Evolutionary conservation across 2,888 invertebrate genomes (phyloP), one percentile per base, ranked within the genome.

Genomic region (Smittia sp.): DNA sequence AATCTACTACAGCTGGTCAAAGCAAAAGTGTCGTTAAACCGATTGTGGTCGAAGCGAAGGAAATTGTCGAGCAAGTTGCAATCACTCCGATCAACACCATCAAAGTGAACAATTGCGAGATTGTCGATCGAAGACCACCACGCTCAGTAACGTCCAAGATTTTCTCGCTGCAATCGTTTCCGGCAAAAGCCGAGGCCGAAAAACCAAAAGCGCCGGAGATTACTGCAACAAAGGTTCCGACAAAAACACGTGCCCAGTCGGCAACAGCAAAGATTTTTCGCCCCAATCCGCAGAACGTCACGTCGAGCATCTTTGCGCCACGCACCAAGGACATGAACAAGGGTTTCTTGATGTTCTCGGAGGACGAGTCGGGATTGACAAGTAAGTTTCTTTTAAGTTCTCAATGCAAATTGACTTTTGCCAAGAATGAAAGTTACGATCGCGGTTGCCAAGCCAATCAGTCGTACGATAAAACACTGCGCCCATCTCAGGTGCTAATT

Each of bases 291-390:
- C 87, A 87, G 80, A 88, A 89, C 74, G 88, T 90, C 76, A 90
- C 91, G 75, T 86, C 88, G 79, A 88, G 88, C 77, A 89, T 92
- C 80, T 92, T 93, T 81, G 90, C 89, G 76, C 91, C 91, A 77
- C 87, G 90, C 82, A 90, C 93, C 78, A 88, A 93, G 87, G 95
- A 95, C 84, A 96, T 96, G 95, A 94, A 91, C 86, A 92, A 92
- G 84, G 93, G 92, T 83, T 96, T 91, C 86, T 87, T 94, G 80
- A 90, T 90, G 83, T 94, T 93, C 84, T 88, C 91, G 79, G 93
- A 92, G 80, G 91, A 93, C 84, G 90, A 91, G 82, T 86, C 88
- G 77, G 92, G 92, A 79, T 85, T 90, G 81, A 92, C 93, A 85
- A 92, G 94, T 94, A 85, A 90, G 92, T 91, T 41, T 1, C 13